phyloP scores from a whole-genome alignment of 1,140 invertebrate genomes.

The Caerostris darwini region DNA sequence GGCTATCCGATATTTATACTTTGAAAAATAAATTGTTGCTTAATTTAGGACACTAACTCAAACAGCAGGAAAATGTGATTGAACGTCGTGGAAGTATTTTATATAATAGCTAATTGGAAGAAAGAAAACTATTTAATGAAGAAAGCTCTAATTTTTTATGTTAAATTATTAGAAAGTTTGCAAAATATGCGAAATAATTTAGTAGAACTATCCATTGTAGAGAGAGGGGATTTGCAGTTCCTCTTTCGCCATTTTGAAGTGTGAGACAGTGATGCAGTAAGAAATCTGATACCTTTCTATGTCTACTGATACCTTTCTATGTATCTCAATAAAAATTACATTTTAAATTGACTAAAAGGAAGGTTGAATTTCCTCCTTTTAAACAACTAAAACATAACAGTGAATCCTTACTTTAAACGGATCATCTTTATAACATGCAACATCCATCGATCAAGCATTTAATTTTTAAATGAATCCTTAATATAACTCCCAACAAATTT shows the following conservation, averaged over 20 bases:
- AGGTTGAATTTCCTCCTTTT: neutral
- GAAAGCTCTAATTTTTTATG: conserved; percentile 66
- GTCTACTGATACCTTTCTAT: neutral
- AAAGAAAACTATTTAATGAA: conserved; percentile 40
- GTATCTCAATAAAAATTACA: neutral
- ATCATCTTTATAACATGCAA: neutral
- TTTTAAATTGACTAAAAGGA: neutral
- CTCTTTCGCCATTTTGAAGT: neutral
- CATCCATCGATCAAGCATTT: conserved; percentile 4
- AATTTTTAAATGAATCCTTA: conserved; percentile 24
- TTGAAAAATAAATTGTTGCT: conserved; percentile 31
- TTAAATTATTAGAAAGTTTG: conserved; percentile 70
- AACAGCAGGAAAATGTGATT: neutral
- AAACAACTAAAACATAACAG: neutral
- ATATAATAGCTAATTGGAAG: conserved; percentile 55
- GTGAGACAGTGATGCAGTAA: conserved; percentile 56
- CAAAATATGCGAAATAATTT: conserved; percentile 65
- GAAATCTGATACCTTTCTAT: too few relatives aligned
- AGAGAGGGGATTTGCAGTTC: conserved; percentile 11
- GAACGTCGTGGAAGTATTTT: conserved; percentile 3
- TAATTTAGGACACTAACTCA: neutral
- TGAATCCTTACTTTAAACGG: neutral
- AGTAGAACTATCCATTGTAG: neutral
- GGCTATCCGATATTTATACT: conserved; percentile 38
- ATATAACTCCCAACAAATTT: neutral